Evolutionary conservation across 2,888 invertebrate species (phyloP).

Genomic region (Epistrophe grossulariae): DNA sequence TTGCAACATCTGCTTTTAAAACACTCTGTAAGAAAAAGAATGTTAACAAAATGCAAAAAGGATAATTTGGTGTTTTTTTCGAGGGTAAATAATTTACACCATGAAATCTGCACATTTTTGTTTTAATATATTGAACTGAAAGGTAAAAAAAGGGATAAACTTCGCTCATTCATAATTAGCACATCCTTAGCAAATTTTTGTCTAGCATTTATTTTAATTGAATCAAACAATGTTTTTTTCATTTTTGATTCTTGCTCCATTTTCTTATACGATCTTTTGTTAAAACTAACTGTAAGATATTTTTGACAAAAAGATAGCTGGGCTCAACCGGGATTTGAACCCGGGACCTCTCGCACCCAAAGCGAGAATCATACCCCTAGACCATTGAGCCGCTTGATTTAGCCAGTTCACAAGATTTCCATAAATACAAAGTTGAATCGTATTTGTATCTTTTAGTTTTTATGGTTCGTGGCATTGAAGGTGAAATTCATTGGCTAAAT

Average conservation of each 20-base stretch:
- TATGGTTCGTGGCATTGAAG: background rate
- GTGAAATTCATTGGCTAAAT: background rate
- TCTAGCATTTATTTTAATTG: too few species aligned
- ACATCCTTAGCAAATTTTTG: too few species aligned
- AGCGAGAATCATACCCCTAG: slow-evolving; percentile 89
- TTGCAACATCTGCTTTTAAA: slow-evolving; percentile 65
- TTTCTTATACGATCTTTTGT: background rate
- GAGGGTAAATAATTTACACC: background rate
- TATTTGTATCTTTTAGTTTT: background rate
- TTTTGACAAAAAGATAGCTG: slow-evolving; percentile 76
- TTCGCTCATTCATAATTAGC: too few species aligned
- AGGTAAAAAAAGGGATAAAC: too few species aligned
- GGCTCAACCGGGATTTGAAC: slow-evolving; percentile 89
- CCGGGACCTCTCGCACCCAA: slow-evolving; percentile 89
- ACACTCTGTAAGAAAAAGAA: slow-evolving; percentile 28
- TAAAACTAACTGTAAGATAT: background rate
- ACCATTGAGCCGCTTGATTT: slow-evolving; percentile 86
- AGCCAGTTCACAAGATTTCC: background rate
- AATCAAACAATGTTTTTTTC: too few species aligned
- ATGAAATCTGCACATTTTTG: background rate
- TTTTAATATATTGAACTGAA: too few species aligned
- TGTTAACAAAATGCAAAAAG: slow-evolving; percentile 35
- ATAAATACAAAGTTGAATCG: background rate
- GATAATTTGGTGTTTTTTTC: background rate
- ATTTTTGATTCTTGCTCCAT: background rate